Base-by-base conservation (phyloP, 2,888 invertebrate genomes). In the Ormyrus pomaceus region DNA sequence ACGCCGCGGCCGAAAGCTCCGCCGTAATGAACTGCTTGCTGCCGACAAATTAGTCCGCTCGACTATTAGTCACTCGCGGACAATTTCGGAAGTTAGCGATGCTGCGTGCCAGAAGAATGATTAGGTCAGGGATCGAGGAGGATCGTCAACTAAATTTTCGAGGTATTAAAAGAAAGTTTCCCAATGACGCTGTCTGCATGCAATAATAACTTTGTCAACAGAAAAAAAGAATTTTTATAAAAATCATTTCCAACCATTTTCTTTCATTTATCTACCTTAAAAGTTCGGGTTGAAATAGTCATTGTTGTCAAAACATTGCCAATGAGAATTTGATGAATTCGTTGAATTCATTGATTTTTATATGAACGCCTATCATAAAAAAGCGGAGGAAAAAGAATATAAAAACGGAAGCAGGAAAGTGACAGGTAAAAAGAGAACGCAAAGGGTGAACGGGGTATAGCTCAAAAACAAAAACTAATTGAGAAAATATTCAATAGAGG, bases 21-120 rank as follows among this genome's bases (percentile, higher is more conserved):
- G 53, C 6, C n/a, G 34, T 76, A 68, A 75, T 66, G 68, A 68
- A 66, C 66, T 46, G 66, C 66, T 45, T 34, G 13, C 45, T 9
- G 62, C 50, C 69, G 62, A 58, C 73, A 53, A 78, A 79, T 79
- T 79, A 73, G 68, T 73, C 58, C 34, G 13, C 48, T 11, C 34
- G 61, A 56, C 64, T 69, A 74, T 79, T 79, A 79, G 64, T 74
- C 74, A 74, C 70, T 79, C 58, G 48, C 59, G 69, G 69, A 59
- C 77, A 66, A 66, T 72, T 66, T 53, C 45, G 51, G 58, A 70
- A 70, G 48, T 56, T 64, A 5, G 4, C 19, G 2, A 11, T 6
- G 61, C 45, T 45, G 11, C 61, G 11, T 51, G 58, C 8, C 13
- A 5, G n/a, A 71, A 13, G 5, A 34, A 34, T 34, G 34, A 34